Percentiles rank a stretch among this genome's conserved stretches.
Conservation (phyloP, 1,140 invertebrate species). For the Leptestheria dahalacensis region DNA sequence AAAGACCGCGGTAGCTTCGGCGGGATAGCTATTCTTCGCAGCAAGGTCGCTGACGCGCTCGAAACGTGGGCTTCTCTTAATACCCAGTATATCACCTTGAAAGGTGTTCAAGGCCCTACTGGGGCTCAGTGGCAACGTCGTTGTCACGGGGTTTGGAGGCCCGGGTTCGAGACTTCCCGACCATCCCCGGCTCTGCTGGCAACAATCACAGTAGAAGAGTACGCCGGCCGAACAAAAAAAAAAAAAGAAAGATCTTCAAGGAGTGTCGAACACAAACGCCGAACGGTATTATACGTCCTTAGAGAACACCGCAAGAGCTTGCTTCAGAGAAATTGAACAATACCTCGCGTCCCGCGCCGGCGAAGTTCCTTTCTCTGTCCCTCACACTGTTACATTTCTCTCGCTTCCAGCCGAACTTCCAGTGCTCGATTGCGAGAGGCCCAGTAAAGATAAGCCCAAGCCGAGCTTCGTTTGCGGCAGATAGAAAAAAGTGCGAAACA, state of each 20-base stretch:
- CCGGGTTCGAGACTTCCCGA: no score
- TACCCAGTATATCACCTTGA: background rate
- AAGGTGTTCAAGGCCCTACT: no score
- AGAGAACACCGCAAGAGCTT: background rate
- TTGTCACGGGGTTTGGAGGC: no score
- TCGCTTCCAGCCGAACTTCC: background rate
- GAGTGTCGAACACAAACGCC: background rate
- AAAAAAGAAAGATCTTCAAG: no score
- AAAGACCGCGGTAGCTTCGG: background rate
- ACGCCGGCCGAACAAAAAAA: no score
- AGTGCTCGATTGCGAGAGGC: background rate
- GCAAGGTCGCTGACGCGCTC: background rate
- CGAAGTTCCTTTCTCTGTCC: background rate
- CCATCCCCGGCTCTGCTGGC: no score
- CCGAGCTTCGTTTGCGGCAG: background rate
- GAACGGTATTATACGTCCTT: background rate
- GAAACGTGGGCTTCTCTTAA: background rate
- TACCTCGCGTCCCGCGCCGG: conserved; percentile 3
- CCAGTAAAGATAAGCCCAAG: background rate
- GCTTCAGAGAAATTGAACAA: background rate
- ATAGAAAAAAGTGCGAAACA: background rate
- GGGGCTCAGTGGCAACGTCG: no score
- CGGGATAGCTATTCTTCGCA: background rate
- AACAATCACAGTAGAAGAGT: no score
- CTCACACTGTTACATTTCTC: background rate